Percentiles rank a stretch among this genome's conserved stretches.
These are phyloP conservation scores for Callocephalon fimbriatum DNA, from an alignment of 2,113 vertebrate species.

Conservation along the genomic window DNA sequence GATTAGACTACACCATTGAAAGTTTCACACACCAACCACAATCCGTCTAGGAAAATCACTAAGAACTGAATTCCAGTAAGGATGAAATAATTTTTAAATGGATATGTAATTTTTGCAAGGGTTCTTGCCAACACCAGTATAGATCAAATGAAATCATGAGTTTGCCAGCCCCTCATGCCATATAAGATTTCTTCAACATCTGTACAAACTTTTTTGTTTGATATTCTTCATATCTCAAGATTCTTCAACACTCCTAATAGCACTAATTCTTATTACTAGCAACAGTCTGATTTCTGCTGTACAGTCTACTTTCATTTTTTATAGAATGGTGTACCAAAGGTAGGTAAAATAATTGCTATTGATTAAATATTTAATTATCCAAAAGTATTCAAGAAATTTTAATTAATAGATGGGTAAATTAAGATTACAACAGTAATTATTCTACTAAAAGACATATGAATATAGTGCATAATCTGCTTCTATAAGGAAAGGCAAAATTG, in stretches of 20 bases:
- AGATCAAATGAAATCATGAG: conserved; percentile 7
- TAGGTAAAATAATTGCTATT: no score
- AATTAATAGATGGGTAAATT: no score
- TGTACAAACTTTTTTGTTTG: not conserved
- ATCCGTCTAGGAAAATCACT: not conserved
- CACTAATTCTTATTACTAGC: not conserved
- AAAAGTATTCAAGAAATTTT: no score
- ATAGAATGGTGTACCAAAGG: no score
- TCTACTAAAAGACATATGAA: no score
- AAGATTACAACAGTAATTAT: no score
- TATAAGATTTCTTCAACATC: not conserved
- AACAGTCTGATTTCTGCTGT: no score
- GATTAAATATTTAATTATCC: no score
- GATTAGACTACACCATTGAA: conserved; percentile 13
- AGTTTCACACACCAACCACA: not conserved
- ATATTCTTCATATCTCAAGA: not conserved
- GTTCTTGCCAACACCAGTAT: not conserved
- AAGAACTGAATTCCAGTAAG: not conserved
- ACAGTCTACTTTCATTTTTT: no score
- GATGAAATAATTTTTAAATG: not conserved
- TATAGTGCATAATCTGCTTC: no score
- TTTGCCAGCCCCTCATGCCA: not conserved
- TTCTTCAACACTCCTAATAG: not conserved
- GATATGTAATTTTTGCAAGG: not conserved
- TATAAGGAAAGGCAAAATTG: no score